Base-by-base conservation (phyloP, 1,140 invertebrate species). In the Drosophila mauritiana region DNA sequence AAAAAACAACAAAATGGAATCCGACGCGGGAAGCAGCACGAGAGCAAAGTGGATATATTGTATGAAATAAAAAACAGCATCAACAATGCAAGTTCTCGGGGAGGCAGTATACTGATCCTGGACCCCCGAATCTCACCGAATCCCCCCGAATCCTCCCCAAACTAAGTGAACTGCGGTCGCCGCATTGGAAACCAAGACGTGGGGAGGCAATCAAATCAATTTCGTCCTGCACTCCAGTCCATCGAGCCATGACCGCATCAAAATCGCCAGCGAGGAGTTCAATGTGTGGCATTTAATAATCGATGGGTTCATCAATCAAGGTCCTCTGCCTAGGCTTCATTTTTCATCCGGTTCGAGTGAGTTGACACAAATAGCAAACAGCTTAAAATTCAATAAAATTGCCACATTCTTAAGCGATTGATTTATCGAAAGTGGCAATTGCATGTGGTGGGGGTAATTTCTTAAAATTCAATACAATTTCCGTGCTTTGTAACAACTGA, bases 271-370 rank as follows among this genome's bases (percentile, higher is more conserved):
- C 4, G 17, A 40, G 1, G 40, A 48, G 58, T 39, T 48, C 34
- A 48, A 64, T 17, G 27, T 64, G 31, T 17, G 62, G 45, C 62
- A 36, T 54, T 69, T 65, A 68, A 68, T 68, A 68, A 68, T 68
- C 64, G 64, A 68, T 52, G 59, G 59, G 64, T 68, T 68, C 64
- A 68, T 70, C 67, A 70, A 70, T 70, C 67, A 69, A 27, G 36
- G 22, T 3, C 25, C 58, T 8, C 8, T 17, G 61, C 31, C 46
- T 67, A 68, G 63, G 15, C 31, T 45, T 46, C 48, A 67, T 69
- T 67, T 67, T 69, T 55, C 61, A 46, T 10, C 6, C 31, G 8
- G 13, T 17, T 10, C 31, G 49, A 70, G 69, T 70, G 67, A 70
- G 63, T 69, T 46, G 63, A 69, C 67, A 56, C 31, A 46, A 69